Evolutionary conservation across 2,113 vertebrate species (phyloP), one percentile per base, ranked within the genome.

Genomic region (Sceloporus undulatus): DNA sequence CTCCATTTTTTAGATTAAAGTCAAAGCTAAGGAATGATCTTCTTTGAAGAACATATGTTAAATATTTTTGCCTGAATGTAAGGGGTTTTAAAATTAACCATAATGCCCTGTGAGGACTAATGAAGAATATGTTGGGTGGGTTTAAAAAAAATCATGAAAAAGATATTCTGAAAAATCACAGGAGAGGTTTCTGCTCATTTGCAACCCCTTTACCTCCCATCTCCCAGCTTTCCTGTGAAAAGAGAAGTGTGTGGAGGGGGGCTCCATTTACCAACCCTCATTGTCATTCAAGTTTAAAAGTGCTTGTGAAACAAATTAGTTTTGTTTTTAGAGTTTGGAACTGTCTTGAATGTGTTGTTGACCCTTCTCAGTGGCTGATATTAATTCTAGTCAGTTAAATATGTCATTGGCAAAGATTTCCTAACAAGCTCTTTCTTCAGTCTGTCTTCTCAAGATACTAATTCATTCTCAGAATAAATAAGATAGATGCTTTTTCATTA

Each of bases 391-490:
- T 91, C 88, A 94, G 82, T 92, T 92, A 92, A 94, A 89, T 87
- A 89, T 87, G 91, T 86, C 95, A 92, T 91, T 96, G 92, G 74
- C 93, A 91, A 91, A 92, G 89, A 90, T 94, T 89, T 82, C 79
- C 90, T 96, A 90, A 92, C 87, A 93, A 23, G 54, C 81, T 21
- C 54, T 27, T 27, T 84, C 82, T 95, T 85, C 86, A 42, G 5
- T 85, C 91, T 85, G 81, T 82, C 21, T 79, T 84, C 76, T 79
- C 84, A 87, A 94, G 70, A 85, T 95, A 94, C 89, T 87, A 89
- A 75, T 77, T 82, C 89, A 84, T 89, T 95, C 91, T 94, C 88
- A 91, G 91, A 92, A 88, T 94, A 86, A 90, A 78, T 71, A 89
- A 42, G 59, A 68, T 94, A 89, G 92, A 92, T 95, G 66, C 88